Evolutionary conservation across 2,113 vertebrate species (phyloP).

Genomic region (Neotragus moschatus): DNA sequence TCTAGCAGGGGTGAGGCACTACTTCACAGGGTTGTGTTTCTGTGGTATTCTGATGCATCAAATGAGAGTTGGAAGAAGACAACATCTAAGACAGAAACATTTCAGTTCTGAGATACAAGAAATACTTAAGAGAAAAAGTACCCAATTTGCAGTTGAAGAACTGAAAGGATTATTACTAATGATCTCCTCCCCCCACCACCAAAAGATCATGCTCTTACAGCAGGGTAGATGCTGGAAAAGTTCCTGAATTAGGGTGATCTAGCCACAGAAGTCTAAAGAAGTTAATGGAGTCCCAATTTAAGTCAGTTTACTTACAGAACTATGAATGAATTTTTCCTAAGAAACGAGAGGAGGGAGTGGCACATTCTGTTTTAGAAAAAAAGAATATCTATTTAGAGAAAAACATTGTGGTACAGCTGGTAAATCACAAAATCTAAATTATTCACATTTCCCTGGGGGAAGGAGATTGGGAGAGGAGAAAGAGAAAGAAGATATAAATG

Average conservation of each 20-base stretch:
- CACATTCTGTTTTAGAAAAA: conserved; percentile 30
- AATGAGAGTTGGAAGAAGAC: neutral
- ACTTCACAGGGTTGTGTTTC: neutral
- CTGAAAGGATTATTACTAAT: neutral
- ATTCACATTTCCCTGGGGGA: conserved; percentile 30
- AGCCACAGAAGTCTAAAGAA: neutral
- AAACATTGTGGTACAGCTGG: conserved; percentile 39
- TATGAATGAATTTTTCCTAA: neutral
- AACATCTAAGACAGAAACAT: too few relatives aligned
- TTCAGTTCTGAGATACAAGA: neutral
- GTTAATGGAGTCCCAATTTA: neutral
- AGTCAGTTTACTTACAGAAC: neutral
- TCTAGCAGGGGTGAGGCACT: neutral
- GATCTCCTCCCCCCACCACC: neutral
- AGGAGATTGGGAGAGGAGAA: neutral
- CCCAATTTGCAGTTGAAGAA: neutral
- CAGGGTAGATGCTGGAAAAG: neutral
- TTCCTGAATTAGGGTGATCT: neutral
- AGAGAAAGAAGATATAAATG: neutral
- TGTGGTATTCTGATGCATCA: neutral
- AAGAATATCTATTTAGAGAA: conserved; percentile 52
- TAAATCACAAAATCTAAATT: conserved; percentile 19
- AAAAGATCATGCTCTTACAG: neutral
- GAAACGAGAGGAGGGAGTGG: neutral
- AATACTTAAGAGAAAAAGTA: neutral